Evolutionary conservation across 2,797 vertebrate species (phyloP).

Genomic region (Rhadinocentrus ornatus): DNA sequence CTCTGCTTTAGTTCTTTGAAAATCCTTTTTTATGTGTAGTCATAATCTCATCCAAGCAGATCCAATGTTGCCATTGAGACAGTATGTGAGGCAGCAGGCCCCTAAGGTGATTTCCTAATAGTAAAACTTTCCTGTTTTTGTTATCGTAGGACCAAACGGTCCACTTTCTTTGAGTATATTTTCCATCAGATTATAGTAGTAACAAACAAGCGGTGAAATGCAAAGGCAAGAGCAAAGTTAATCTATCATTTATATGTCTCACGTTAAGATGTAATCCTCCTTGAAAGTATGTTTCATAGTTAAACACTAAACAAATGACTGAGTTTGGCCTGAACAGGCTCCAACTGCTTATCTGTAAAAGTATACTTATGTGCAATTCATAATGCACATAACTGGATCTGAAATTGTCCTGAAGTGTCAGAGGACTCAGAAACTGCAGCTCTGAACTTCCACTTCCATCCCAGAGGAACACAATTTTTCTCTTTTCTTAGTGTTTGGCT

Average conservation of each 20-base stretch:
- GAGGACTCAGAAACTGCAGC: not conserved
- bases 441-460: not conserved
- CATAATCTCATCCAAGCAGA: constrained; percentile 47
- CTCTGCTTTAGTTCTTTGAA: constrained; percentile 51
- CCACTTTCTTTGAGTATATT: not conserved
- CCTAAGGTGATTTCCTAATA: constrained; percentile 23
- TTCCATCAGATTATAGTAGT: not conserved
- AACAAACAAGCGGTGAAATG: not conserved
- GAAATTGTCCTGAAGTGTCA: not conserved
- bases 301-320: not conserved
- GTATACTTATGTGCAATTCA: not conserved
- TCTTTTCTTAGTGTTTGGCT: not conserved
- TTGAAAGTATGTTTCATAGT: too few species aligned
- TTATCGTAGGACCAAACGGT: not conserved
- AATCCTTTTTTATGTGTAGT: constrained; percentile 45
- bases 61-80: constrained; percentile 30
- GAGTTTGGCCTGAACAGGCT: not conserved
- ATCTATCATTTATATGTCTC: not conserved
- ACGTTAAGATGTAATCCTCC: not conserved
- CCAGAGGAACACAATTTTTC: not conserved
- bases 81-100: constrained; percentile 21
- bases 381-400: not conserved
- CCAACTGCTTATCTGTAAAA: not conserved
- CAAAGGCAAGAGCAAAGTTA: not conserved
- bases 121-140: not conserved